Percentiles rank a stretch among this genome's conserved stretches.
Evolutionary conservation across 2,888 invertebrate species (phyloP).

Genomic region (Diarsia dahlii): DNA sequence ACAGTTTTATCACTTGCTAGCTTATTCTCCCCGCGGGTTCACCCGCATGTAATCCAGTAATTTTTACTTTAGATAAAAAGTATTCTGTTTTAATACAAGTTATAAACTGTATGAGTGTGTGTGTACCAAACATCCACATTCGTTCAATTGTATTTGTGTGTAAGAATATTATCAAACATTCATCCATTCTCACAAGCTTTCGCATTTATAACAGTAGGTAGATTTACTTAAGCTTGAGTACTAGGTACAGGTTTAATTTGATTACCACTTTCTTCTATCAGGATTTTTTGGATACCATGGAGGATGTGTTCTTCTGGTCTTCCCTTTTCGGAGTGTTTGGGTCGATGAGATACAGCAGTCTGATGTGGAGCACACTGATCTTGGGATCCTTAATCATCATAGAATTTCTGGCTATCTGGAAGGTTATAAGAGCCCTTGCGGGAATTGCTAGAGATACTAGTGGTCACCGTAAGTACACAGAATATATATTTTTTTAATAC

Average conservation of each 20-base stretch:
- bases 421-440: slow-evolving; percentile 77
- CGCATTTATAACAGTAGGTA: not conserved
- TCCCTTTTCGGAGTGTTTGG: slow-evolving; percentile 77
- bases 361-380: slow-evolving; percentile 72
- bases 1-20: not conserved
- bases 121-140: not conserved
- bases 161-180: not conserved
- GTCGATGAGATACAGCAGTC: slow-evolving; percentile 66
- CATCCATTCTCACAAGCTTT: not conserved
- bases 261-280: slow-evolving; percentile 38
- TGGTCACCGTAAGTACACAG: slow-evolving; percentile 74
- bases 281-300: slow-evolving; percentile 76
- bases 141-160: not conserved
- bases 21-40: not conserved
- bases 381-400: slow-evolving; percentile 68
- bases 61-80: no score
- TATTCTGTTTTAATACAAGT: no score
- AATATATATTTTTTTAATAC: not conserved
- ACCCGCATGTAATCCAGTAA: no score
- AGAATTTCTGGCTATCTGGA: slow-evolving; percentile 76
- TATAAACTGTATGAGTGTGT: not conserved
- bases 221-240: no score
- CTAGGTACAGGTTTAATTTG: not conserved
- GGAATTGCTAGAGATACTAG: slow-evolving; percentile 76
- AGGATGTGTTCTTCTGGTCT: slow-evolving; percentile 72